Percentiles rank a stretch among this genome's conserved stretches.
These are phyloP conservation scores for Thereva nobilitata DNA, from an alignment of 2,888 invertebrate genomes.

Conservation along the genomic window DNA sequence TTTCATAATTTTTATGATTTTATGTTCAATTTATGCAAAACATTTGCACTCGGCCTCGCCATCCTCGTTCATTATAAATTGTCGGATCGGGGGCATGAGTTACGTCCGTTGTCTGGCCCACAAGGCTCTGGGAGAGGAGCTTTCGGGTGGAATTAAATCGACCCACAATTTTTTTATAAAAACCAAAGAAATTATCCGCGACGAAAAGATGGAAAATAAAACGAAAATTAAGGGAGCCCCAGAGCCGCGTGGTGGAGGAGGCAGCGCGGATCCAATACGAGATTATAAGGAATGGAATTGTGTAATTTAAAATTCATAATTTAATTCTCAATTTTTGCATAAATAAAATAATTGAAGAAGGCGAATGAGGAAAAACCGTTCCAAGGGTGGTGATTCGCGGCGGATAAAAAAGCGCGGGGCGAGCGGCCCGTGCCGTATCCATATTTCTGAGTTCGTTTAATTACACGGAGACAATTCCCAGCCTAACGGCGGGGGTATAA, in stretches of 20 bases:
- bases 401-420: background rate
- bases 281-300: conserved; percentile 35
- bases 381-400: background rate
- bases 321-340: conserved; percentile 37
- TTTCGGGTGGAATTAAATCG: conserved; percentile 8
- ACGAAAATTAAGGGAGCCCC: conserved; percentile 7
- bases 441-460: conserved; percentile 31
- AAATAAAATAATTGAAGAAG: conserved; percentile 36
- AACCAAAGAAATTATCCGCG: conserved; percentile 24
- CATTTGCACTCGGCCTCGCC: conserved; percentile 25
- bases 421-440: conserved; percentile 2
- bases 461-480: conserved; percentile 30
- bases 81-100: conserved; percentile 10
- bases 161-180: conserved; percentile 33
- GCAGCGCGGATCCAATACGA: conserved; percentile 1
- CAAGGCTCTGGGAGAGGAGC: conserved; percentile 6
- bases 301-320: conserved; percentile 37
- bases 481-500: conserved; percentile 27
- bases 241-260: too few species aligned
- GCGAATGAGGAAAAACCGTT: conserved; percentile 13
- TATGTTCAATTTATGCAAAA: conserved; percentile 37
- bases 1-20: conserved; percentile 37
- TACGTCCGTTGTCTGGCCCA: background rate
- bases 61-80: conserved; percentile 15
- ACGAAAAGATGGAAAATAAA: conserved; percentile 16